Evolutionary conservation across 2,113 vertebrate genomes (phyloP), one percentile per base, ranked within the genome.

Genomic region (Anarhynchus alexandrinus): DNA sequence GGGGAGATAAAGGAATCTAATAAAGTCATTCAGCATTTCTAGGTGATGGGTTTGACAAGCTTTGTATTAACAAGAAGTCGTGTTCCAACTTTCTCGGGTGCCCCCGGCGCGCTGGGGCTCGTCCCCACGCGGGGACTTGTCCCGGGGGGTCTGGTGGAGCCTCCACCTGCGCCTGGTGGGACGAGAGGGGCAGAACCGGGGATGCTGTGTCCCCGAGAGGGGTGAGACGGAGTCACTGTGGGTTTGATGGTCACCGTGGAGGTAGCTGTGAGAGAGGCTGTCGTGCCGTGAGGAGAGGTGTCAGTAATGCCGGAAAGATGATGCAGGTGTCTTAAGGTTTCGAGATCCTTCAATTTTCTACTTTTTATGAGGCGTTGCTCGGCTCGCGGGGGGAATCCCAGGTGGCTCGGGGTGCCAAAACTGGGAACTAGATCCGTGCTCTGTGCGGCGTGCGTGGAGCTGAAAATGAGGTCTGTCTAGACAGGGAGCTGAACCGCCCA

Each of bases 41-140:
- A 94, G 97, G 97, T 97, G 98, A 98, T 97, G 95, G 96, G 95
- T 97, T 98, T 98, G 98, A 98, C 98, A 98, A 98, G 98, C 97
- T 98, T 97, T 86, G 96, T 97, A 96, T 98, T 98, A 98, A 80
- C 97, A 93, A 96, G 96, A 38, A 97, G 94, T 84, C 92, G 8
- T 36, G 83, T 97, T 91, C 90, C 59, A 98, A 97, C 91, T 98
- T 97, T 92, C 77, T 90, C 38, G 38, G 83, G 89, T 16, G 29
- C 76, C 77, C 85, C 92, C 54, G 7, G 40, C 45, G 11, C 1
- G 4, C n/a, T 16, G 49, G 17, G 27, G 38, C 80, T 88, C 3
- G 0, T 81, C 92, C 91, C 71, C 25, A 12, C 27, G 0, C 23
- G 3, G 73, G 87, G 97, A 64, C 92, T 92, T 96, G 79, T 94